Base-by-base conservation (phyloP, 2,797 vertebrate species). In the Bradypus variegatus region DNA sequence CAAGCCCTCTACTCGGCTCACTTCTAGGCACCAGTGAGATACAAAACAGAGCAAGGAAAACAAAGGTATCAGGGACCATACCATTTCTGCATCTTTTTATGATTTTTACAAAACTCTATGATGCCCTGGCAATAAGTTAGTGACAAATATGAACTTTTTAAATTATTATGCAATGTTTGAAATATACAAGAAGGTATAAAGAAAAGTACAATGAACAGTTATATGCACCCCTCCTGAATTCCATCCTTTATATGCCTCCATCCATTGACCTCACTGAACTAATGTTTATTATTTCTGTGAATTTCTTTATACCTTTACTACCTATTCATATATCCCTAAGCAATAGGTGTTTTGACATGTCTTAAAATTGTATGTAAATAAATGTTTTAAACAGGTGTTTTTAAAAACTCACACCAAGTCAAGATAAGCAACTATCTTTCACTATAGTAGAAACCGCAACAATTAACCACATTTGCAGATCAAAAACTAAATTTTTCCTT, bases 371-470 rank as follows among this genome's bases (percentile, higher is more conserved):
- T 65, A 83, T 45, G 77, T 25, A 60, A 11, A 53, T 73, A 70
- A 80, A 25, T 83, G n/a, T 83, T 92, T 88, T 88, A 60, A 91
- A 89, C 78, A 72, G 60, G 64, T 70, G 14, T 78, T 82, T 89
- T 90, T 29, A 11, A 89, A 91, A 94, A 93, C 16, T 65, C 80
- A 64, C 48, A 36, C 72, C 75, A 76, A 85, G 14, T 77, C 21
- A 60, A 93, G 45, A 84, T 93, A 94, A 92, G 62, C 64, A 92
- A 91, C 36, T 91, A 36, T 36, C 3, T 77, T 45, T 81, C 23
- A 83, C 19, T 77, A 29, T 58, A 65, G 55, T 48, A 77, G 70
- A 93, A 91, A 73, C n/a, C 25, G 73, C 64, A 91, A 55, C 48
- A 78, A 72, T 45, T 72, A 79, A 64, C 19, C 62, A 89, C 78